Evolutionary conservation across 2,888 invertebrate species (phyloP), one percentile per base, ranked within the genome.

Genomic region (Julus scanicus): DNA sequence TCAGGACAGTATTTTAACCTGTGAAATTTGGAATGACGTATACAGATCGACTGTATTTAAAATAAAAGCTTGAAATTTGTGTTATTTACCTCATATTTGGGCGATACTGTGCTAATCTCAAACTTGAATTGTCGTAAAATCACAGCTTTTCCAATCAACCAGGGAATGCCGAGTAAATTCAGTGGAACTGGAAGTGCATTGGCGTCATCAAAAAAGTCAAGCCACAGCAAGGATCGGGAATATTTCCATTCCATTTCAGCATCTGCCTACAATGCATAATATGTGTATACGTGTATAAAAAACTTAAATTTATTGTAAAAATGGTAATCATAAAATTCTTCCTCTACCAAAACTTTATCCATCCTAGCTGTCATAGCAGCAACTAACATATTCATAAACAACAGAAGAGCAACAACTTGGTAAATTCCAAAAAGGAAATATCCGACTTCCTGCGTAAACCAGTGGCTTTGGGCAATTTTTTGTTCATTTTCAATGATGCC

Each of bases 351-450:
- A 37, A 84, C 84, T 84, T 84, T 84, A 17, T 84, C 84, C 84
- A 84, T 84, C n/a, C 84, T 1, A 37, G 84, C 17, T 15, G 84
- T 84, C 84, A 84, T 84, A 37, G 29, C 39, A 39, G 84, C 84
- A 84, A 84, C 84, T 40, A 84, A 5, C 37, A 84, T 84, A 17
- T 84, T 84, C 84, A 84, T 84, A 44, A 84, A 84, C 44, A 84
- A 84, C 5, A 84, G 84, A 9, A 84, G 39, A 37, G 84, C 29
- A 84, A 84, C 44, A 1, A 84, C 84, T 20, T 84, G 39, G 20
- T 84, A 84, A 15, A 84, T 44, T 37, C 84, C 84, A 84, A 84
- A 84, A 4, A 84, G n/a, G 37, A 84, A 84, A 84, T 84, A 84
- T 15, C 84, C 84, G 8, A 84, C 17, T 44, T 84, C 84, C n/a